Evolutionary conservation across 2,888 invertebrate genomes (phyloP), one percentile per base, ranked within the genome.

Genomic region (Rambutsinella grinnellia): DNA sequence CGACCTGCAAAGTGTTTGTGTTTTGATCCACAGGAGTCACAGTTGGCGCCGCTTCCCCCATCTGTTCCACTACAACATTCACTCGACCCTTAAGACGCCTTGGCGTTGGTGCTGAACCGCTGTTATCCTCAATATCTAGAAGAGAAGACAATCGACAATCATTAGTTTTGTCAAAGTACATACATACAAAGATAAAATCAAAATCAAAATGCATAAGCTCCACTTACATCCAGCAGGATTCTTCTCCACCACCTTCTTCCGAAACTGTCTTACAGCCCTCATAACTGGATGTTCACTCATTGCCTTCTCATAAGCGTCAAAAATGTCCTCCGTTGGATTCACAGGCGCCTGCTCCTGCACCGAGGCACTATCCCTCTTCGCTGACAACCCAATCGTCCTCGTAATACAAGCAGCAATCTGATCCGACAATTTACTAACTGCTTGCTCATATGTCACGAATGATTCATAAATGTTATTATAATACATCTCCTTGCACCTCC

Each of bases 151-250:
- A n/a, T n/a, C n/a, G n/a, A n/a, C n/a, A n/a, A n/a, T n/a, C n/a
- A n/a, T n/a, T n/a, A n/a, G n/a, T n/a, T n/a, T n/a, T n/a, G n/a
- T n/a, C n/a, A n/a, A n/a, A n/a, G n/a, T n/a, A n/a, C n/a, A n/a
- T n/a, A n/a, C n/a, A n/a, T n/a, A n/a, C n/a, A n/a, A n/a, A n/a
- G n/a, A n/a, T n/a, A n/a, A n/a, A n/a, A n/a, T n/a, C n/a, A n/a
- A n/a, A n/a, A n/a, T n/a, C n/a, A n/a, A n/a, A n/a, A n/a, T n/a
- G n/a, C n/a, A n/a, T n/a, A 58, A 3, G 28, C 28, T 53, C 26
- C 10, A 69, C 70, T 62, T 58, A 65, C 71, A 65, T 51, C 44
- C 63, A n/a, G 19, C 24, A 0, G 58, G 65, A 26, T 72, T 72
- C 56, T 53, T 72, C 5, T 65, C 58, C 1, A 57, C 15, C 0